These are phyloP conservation scores for Bos indicus DNA, from an alignment of 2,113 vertebrate genomes.

Conservation along the genomic window DNA sequence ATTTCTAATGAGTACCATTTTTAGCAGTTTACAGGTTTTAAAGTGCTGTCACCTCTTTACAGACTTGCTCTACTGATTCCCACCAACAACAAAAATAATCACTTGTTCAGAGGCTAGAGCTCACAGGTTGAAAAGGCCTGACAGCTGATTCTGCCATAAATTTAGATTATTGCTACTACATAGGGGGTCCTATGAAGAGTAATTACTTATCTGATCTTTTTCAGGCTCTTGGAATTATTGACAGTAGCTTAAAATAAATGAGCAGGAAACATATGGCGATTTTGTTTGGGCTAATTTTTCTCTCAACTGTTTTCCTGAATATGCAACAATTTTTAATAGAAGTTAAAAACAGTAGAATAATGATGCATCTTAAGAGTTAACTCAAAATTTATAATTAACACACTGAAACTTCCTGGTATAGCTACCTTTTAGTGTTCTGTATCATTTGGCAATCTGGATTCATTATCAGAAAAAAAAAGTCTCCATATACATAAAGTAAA, in stretches of 20 bases:
- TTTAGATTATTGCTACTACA: slow-evolving; percentile 33
- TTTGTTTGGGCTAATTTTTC: slow-evolving; percentile 9
- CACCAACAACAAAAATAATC: slow-evolving; percentile 8
- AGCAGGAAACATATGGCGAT: not conserved
- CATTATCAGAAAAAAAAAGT: not conserved
- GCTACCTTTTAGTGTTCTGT: not conserved
- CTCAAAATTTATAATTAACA: slow-evolving; percentile 16
- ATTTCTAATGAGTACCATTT: not conserved
- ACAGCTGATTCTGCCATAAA: slow-evolving; percentile 7
- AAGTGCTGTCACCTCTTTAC: not conserved
- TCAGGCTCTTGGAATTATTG: slow-evolving; percentile 26
- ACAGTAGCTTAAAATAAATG: slow-evolving; percentile 21
- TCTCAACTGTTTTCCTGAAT: slow-evolving; percentile 21
- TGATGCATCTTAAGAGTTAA: not conserved
- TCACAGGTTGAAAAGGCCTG: not conserved
- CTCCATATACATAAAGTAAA: slow-evolving; percentile 14
- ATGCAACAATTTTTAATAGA: not conserved
- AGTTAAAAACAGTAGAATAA: not conserved
- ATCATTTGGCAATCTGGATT: not conserved
- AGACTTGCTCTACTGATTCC: not conserved
- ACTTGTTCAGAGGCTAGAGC: not conserved
- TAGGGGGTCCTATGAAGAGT: not conserved
- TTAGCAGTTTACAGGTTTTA: not conserved
- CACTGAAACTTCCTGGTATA: not conserved
- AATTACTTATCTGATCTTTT: slow-evolving; percentile 51